These are phyloP conservation scores for Hystrix brachyura DNA, from an alignment of 2,113 vertebrate species.

Conservation along the genomic window DNA sequence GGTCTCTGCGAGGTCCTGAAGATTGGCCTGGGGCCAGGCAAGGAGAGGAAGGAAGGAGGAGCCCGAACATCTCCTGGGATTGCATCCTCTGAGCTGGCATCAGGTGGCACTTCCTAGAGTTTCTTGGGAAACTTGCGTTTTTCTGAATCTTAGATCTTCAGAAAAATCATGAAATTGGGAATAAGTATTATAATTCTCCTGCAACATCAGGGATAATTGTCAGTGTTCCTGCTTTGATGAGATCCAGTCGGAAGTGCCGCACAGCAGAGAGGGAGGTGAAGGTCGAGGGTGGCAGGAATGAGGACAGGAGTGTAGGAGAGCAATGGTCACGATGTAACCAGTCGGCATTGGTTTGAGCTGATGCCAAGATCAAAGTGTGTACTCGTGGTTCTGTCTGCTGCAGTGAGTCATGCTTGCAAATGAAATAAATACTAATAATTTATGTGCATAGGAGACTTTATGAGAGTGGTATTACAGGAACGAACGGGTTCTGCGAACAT, in stretches of 20 bases:
- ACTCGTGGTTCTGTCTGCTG: neutral
- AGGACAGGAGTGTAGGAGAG: neutral
- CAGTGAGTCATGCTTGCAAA: neutral
- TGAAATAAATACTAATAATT: neutral
- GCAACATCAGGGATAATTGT: rapidly evolving
- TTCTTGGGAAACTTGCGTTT: neutral
- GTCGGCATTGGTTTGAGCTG: neutral
- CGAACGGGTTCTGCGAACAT: neutral
- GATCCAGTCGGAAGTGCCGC: neutral
- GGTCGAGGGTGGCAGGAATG: neutral
- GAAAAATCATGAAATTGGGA: neutral
- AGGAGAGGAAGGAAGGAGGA: neutral
- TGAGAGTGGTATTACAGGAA: neutral
- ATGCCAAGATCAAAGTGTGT: no score
- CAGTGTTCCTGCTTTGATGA: neutral
- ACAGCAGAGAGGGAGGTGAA: rapidly evolving
- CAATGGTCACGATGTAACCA: rapidly evolving
- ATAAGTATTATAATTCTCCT: neutral
- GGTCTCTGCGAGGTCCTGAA: neutral
- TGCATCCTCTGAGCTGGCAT: neutral
- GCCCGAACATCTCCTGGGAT: rapidly evolving
- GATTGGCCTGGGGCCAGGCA: neutral
- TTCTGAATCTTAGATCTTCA: neutral
- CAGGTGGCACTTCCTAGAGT: neutral
- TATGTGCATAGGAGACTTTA: neutral